These are phyloP conservation scores for Manis pentadactyla DNA, from an alignment of 2,797 vertebrate genomes.

Conservation along the genomic window DNA sequence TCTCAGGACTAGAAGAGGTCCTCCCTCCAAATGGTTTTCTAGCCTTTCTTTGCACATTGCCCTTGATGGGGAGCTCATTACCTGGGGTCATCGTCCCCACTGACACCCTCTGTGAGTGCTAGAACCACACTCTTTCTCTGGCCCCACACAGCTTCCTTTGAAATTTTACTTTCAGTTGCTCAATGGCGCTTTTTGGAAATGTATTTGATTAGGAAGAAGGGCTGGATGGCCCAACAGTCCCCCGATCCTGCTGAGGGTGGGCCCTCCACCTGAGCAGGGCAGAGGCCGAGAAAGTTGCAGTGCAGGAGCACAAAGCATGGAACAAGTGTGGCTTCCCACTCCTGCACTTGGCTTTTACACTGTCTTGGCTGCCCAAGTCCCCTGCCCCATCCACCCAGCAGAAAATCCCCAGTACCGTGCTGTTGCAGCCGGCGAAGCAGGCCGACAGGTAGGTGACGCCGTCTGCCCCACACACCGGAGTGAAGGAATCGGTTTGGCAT, in stretches of 20 bases:
- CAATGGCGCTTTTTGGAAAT: neutral
- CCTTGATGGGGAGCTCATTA: neutral
- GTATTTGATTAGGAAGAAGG: neutral
- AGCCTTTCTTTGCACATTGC: neutral
- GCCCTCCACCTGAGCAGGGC: neutral
- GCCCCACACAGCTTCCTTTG: neutral
- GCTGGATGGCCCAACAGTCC: fast-evolving
- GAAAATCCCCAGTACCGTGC: constrained; percentile 79
- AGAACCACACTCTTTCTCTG: neutral
- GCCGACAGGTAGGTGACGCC: constrained; percentile 97
- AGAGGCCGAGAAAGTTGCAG: neutral
- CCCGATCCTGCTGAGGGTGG: neutral
- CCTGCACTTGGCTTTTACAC: neutral
- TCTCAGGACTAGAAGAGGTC: neutral
- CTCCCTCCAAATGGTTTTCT: neutral
- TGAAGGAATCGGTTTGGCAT: constrained; percentile 97
- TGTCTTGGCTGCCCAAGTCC: neutral
- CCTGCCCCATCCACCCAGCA: fast-evolving
- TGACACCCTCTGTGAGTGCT: neutral
- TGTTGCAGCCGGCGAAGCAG: constrained; percentile 97
- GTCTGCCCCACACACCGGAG: constrained; percentile 96
- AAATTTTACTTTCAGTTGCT: neutral
- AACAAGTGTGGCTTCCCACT: fast-evolving
- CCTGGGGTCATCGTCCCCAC: neutral
- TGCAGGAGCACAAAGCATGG: fast-evolving